phyloP scores from a whole-genome alignment of 2,113 vertebrate species.

The Anoura caudifer region DNA sequence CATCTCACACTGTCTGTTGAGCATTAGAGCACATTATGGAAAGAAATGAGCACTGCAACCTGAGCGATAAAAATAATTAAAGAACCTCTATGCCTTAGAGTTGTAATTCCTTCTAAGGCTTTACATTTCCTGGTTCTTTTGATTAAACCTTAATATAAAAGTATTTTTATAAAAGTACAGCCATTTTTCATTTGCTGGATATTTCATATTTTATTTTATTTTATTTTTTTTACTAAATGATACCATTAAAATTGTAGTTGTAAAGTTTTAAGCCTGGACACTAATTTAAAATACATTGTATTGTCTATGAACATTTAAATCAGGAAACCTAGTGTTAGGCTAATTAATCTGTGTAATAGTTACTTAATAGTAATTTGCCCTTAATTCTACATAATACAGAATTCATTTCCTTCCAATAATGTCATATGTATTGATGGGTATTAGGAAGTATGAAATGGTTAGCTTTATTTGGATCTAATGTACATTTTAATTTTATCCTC shows the following conservation, averaged over 20 bases:
- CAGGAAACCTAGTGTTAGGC: not conserved
- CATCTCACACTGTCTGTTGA: not conserved
- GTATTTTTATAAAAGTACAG: not conserved
- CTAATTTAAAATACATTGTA: not conserved
- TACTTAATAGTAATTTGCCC: conserved; percentile 46
- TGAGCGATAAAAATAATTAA: not conserved
- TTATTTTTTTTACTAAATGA: not conserved
- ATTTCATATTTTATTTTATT: not conserved
- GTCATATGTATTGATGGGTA: not conserved
- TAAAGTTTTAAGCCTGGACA: not conserved
- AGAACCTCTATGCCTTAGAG: not conserved
- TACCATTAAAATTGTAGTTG: conserved; percentile 26
- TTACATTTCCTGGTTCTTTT: conserved; percentile 37
- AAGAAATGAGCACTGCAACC: not conserved
- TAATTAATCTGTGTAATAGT: conserved; percentile 22
- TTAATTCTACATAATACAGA: not conserved
- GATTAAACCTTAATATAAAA: not conserved
- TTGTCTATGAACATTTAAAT: not conserved
- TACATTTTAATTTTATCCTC: not conserved
- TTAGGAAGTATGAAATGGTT: not conserved
- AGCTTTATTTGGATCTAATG: not conserved
- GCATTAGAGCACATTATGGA: not conserved
- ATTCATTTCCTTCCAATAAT: conserved; percentile 30
- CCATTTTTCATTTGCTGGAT: not conserved
- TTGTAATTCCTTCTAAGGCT: not conserved